A percentile compares a stretch with the other conserved stretches of the same genome.
Conservation (phyloP, 2,113 vertebrate genomes). For the Ciconia maguari region DNA sequence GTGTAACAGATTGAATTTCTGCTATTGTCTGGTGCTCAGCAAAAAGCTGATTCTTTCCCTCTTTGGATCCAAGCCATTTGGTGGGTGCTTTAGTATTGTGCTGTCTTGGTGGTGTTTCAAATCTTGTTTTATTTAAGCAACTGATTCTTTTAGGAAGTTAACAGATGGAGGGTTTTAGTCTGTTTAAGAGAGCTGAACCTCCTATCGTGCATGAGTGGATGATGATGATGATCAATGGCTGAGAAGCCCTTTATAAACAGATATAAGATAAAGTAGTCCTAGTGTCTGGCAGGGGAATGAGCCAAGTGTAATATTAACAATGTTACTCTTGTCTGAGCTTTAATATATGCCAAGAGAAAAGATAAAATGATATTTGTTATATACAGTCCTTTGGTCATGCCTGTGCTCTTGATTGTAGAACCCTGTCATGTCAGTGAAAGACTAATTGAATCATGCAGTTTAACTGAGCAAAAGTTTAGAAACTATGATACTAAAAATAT, state of each 20-base stretch:
- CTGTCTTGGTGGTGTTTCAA: not conserved
- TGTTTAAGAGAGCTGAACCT: not conserved
- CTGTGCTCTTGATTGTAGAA: not conserved
- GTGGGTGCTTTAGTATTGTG: slow-evolving; percentile 18
- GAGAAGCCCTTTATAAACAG: not conserved
- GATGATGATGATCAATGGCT: not conserved
- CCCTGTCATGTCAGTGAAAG: not conserved
- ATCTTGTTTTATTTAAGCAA: not conserved
- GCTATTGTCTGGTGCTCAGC: not conserved
- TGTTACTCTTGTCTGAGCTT: not conserved
- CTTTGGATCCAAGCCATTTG: slow-evolving; percentile 6
- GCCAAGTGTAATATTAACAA: not conserved
- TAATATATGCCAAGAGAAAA: not conserved
- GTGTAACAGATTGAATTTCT: not conserved
- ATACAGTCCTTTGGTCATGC: not conserved
- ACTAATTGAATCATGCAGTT: not conserved
- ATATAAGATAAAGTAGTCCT: not conserved
- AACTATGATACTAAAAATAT: not conserved
- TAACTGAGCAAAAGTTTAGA: not conserved
- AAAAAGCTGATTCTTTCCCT: slow-evolving; percentile 40
- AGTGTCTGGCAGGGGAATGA: not conserved
- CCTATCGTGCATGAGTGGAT: not conserved
- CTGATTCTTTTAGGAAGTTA: not conserved
- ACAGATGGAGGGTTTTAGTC: no score
- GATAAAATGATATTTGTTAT: not conserved